A percentile compares a stretch with the other conserved stretches of the same genome.
Evolutionary conservation across 2,113 vertebrate species (phyloP).

Genomic region (Catharus minimus): DNA sequence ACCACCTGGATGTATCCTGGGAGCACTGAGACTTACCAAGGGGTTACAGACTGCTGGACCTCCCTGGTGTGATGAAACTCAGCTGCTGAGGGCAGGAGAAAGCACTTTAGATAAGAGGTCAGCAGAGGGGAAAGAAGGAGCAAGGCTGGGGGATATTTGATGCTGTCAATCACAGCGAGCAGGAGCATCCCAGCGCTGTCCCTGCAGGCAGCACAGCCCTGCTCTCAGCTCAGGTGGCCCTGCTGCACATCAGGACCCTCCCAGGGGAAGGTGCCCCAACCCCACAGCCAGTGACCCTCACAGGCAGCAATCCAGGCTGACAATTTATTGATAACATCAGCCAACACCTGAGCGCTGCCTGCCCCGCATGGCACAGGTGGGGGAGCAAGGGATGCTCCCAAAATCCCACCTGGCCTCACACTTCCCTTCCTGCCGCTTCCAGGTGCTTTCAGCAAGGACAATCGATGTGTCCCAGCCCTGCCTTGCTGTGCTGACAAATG

Average conservation of each 20-base stretch:
- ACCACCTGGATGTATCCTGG: background rate
- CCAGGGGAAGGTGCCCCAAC: background rate
- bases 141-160: background rate
- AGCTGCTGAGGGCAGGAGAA: slow-evolving; percentile 75
- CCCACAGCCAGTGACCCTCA: slow-evolving; percentile 30
- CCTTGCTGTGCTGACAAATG: background rate
- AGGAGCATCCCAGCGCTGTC: background rate
- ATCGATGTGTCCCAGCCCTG: slow-evolving; percentile 58
- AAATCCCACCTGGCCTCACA: slow-evolving; percentile 16
- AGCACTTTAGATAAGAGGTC: slow-evolving; percentile 46
- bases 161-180: background rate
- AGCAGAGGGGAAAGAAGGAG: background rate
- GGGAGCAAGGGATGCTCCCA: background rate
- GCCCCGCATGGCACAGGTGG: background rate
- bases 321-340: slow-evolving; percentile 82
- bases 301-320: slow-evolving; percentile 38
- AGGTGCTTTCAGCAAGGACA: slow-evolving; percentile 71
- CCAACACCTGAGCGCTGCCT: slow-evolving; percentile 66
- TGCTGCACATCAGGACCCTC: background rate
- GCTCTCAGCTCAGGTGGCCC: background rate
- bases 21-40: background rate
- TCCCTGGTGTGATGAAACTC: slow-evolving; percentile 57
- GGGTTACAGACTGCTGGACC: background rate
- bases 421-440: slow-evolving; percentile 48
- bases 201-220: background rate